Conservation (phyloP, 2,888 invertebrate genomes). For the Andrena bucephala region DNA sequence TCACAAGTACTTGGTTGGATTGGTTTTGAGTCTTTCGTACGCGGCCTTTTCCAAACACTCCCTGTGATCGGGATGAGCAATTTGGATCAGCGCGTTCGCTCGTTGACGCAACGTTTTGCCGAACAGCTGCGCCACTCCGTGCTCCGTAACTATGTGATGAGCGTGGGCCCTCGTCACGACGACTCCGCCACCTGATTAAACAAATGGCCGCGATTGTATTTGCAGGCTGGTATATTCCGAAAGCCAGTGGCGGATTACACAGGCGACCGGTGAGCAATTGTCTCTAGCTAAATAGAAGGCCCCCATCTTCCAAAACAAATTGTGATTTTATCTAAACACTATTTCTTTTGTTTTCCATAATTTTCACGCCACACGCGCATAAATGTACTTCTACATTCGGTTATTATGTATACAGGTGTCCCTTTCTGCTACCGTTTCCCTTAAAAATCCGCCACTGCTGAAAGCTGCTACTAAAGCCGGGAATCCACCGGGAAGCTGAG, state of each 20-base stretch:
- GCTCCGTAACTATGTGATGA: slow-evolving; percentile 97
- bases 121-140: slow-evolving; percentile 95
- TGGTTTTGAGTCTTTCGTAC: slow-evolving; percentile 92
- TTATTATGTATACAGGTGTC: no score
- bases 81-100: slow-evolving; percentile 94
- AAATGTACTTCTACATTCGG: no score
- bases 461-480: background rate
- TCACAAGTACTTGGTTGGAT: slow-evolving; percentile 87
- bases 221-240: background rate
- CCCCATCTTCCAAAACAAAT: no score
- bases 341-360: no score
- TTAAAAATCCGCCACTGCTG: no score
- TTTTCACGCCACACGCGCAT: no score
- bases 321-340: no score
- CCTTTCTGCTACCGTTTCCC: no score
- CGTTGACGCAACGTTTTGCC: slow-evolving; percentile 96
- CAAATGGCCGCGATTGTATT: background rate
- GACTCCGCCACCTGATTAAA: slow-evolving; percentile 92
- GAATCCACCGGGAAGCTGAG: no score
- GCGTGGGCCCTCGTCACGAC: slow-evolving; percentile 96
- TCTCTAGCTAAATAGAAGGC: no score
- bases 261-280: no score
- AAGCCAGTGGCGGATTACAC: no score
- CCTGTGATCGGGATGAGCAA: slow-evolving; percentile 96
- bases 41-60: slow-evolving; percentile 94